Evolutionary conservation across 2,797 vertebrate species (phyloP), one percentile per base, ranked within the genome.

Genomic region (Gastrophryne carolinensis): DNA sequence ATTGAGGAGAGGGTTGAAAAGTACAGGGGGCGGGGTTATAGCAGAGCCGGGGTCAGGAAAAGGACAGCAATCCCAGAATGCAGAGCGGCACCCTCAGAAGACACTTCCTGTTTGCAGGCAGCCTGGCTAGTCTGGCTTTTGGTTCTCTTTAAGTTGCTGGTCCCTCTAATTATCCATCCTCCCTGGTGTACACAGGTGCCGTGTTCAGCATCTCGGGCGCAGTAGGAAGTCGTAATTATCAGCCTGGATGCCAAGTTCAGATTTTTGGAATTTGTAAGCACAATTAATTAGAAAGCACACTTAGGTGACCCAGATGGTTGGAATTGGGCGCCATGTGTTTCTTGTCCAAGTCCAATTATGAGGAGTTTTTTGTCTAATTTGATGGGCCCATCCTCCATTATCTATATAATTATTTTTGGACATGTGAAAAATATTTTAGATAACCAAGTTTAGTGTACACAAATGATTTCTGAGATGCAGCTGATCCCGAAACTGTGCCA

Each of bases 281-380:
- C 54, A 60, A 29, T 75, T 60, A 66, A 50, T 67, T 60, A 67
- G 19, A 19, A 13, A 50, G 29, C 30, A 44, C 30, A 58, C 12
- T 34, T n/a, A 60, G 41, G 21, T 56, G 12, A 5, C 54, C 41
- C 73, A 75, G 63, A 68, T 75, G 63, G 63, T 26, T 32, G 19
- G 21, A 21, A 54, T 12, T 30, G 21, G 47, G 12, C 9, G 58
- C 63, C 61, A 64, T 41, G 52, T 58, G 62, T 67, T 50, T 15
- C 2, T 19, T 35, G 30, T 52, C 39, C 30, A 68, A 75, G 23
- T 30, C 73, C 23, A 67, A 75, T 75, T 75, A 67, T 34, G 41
- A n/a, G n/a, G n/a, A n/a, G n/a, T n/a, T n/a, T n/a, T n/a, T n/a
- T n/a, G n/a, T n/a, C n/a, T n/a, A n/a, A n/a, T n/a, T n/a, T n/a